Evolutionary conservation across 2,113 vertebrate genomes (phyloP).

Genomic region (Corvus moneduloides): DNA sequence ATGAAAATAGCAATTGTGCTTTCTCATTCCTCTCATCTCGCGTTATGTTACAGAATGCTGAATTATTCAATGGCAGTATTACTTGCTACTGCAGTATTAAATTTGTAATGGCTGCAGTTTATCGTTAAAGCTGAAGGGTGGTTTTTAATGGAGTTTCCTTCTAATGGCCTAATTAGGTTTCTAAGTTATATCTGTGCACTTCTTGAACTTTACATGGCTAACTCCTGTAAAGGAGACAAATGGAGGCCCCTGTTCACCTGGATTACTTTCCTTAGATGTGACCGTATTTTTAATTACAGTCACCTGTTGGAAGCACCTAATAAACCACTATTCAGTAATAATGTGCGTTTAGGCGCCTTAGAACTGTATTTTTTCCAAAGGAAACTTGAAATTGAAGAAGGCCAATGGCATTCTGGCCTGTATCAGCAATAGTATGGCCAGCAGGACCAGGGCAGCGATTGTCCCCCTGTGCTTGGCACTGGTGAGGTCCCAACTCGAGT

Average conservation of each 20-base stretch:
- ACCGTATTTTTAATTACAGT: constrained; percentile 65
- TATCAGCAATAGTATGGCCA: neutral
- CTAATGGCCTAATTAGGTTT: constrained; percentile 74
- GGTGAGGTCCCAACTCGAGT: accelerated
- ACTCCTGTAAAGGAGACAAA: constrained; percentile 26
- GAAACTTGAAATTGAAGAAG: neutral
- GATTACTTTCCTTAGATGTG: constrained; percentile 45
- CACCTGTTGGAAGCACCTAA: constrained; percentile 49
- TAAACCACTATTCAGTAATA: constrained; percentile 42
- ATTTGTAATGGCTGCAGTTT: constrained; percentile 69
- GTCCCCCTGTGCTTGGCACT: neutral
- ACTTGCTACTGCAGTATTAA: constrained; percentile 59
- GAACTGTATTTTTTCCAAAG: neutral
- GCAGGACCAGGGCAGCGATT: neutral
- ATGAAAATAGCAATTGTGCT: constrained; percentile 67
- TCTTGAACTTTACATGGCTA: constrained; percentile 59
- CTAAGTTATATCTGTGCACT: constrained; percentile 56
- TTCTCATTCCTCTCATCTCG: constrained; percentile 44
- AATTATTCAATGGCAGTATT: constrained; percentile 65
- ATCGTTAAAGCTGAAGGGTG: constrained; percentile 56
- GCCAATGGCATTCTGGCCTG: neutral
- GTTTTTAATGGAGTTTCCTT: constrained; percentile 65
- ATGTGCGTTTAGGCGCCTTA: constrained; percentile 11
- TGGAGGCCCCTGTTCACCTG: constrained; percentile 14
- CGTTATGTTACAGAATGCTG: constrained; percentile 57